Evolutionary conservation across 2,113 vertebrate species (phyloP), one percentile per base, ranked within the genome.

Genomic region (Motacilla tschutschensis): DNA sequence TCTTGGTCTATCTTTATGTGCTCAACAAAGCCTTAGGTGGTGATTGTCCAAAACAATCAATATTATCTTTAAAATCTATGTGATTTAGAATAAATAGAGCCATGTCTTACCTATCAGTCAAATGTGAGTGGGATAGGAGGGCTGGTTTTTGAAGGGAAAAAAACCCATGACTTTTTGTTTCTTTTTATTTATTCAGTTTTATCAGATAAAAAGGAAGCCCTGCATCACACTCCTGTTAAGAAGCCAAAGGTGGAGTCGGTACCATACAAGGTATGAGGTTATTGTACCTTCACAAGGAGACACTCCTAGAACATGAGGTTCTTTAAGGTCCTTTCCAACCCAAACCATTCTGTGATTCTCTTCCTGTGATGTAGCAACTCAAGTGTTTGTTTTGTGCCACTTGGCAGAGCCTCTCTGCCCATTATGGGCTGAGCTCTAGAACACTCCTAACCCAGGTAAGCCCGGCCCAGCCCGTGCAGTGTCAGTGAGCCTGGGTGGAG

Each of bases 171-270:
- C 58, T 40, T 28, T 50, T n/a, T 21, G 33, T 73, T 6, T 91
- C 15, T 84, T 73, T 89, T 82, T 47, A 35, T 82, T 74, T 10
- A 35, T 59, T 48, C 91, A 99, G 99, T 99, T 98, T 94, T 99
- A 84, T 97, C 98, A 83, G 98, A 99, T 78, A 98, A 98, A 94
- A 98, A 98, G 96, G 98, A 99, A 60, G 95, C 96, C 24, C 95
- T 98, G 89, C 98, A 98, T 79, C 97, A 97, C 55, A 89, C 95
- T 19, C 97, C 97, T 8, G 66, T 93, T 38, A 98, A 98, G 94
- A 99, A 99, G 96, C 86, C 98, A 94, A 99, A 99, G 97, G 95
- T 98, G 85, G 98, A 98, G 46, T 95, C 98, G 0, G 91, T 97
- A 10, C 93, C 94, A 16, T 97, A 97, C 81, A 99, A 99, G 99